Evolutionary conservation across 2,113 vertebrate species (phyloP).

Genomic region (Bubo bubo): DNA sequence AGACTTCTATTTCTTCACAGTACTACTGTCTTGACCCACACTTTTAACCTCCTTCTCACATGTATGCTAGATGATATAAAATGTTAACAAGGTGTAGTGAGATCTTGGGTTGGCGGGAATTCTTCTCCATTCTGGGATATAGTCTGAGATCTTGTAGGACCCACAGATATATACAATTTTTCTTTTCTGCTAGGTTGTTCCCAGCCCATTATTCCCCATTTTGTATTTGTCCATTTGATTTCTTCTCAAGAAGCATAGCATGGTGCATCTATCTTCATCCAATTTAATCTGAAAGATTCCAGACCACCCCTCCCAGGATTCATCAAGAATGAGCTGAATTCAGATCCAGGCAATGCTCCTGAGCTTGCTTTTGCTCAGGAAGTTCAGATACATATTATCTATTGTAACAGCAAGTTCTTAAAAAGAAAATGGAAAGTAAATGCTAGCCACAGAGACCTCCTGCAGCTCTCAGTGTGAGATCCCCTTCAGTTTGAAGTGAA

Average conservation of each 20-base stretch:
- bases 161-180: not conserved
- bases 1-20: not conserved
- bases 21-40: not conserved
- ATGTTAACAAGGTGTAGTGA: not conserved
- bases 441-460: not conserved
- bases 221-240: not conserved
- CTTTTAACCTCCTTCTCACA: not conserved
- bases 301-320: not conserved
- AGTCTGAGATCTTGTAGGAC: not conserved
- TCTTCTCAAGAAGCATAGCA: not conserved
- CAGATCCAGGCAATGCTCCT: not conserved
- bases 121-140: not conserved
- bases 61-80: not conserved
- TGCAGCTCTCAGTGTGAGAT: not conserved
- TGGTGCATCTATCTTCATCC: not conserved
- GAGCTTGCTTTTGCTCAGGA: not conserved
- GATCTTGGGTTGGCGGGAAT: not conserved
- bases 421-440: not conserved
- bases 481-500: not conserved
- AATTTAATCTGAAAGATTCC: not conserved
- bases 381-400: not conserved
- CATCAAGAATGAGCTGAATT: not conserved
- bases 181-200: not conserved
- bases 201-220: not conserved
- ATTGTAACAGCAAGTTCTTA: not conserved